Evolutionary conservation across 92 coral and sea anemone species (phyloP).

Genomic region (Epizoanthus stellaris): DNA sequence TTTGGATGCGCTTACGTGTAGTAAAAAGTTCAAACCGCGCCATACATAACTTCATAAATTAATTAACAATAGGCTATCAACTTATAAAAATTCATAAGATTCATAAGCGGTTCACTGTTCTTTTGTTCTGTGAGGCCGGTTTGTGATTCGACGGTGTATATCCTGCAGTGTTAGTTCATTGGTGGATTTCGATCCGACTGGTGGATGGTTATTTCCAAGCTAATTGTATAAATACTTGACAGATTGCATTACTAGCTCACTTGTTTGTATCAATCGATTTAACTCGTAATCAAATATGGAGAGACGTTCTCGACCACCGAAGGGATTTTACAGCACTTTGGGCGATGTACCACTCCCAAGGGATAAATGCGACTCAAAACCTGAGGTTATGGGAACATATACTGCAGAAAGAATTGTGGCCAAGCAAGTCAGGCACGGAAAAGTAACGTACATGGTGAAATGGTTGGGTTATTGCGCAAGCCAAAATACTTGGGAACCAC

Average conservation of each 20-base stretch:
- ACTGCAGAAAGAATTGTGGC: not conserved
- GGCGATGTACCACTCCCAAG: not conserved
- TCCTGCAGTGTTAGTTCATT: no score
- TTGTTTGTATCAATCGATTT: not conserved
- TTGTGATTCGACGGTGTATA: no score
- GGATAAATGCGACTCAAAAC: not conserved
- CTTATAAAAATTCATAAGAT: no score
- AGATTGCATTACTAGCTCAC: not conserved
- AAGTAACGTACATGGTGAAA: not conserved
- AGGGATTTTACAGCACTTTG: not conserved
- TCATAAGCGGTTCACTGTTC: no score
- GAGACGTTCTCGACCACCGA: slow-evolving; percentile 1
- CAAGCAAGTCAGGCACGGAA: not conserved
- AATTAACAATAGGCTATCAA: no score
- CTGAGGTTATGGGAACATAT: not conserved
- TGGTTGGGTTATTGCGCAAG: not conserved
- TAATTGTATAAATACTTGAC: no score
- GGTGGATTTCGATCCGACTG: no score
- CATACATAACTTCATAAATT: no score
- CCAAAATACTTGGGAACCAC: not conserved
- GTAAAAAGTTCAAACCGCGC: no score
- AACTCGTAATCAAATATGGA: not conserved
- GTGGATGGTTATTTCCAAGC: no score
- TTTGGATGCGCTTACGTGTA: no score
- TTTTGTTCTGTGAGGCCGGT: no score